phyloP scores from a whole-genome alignment of 2,797 vertebrate species.

The Aplochiton taeniatus region DNA sequence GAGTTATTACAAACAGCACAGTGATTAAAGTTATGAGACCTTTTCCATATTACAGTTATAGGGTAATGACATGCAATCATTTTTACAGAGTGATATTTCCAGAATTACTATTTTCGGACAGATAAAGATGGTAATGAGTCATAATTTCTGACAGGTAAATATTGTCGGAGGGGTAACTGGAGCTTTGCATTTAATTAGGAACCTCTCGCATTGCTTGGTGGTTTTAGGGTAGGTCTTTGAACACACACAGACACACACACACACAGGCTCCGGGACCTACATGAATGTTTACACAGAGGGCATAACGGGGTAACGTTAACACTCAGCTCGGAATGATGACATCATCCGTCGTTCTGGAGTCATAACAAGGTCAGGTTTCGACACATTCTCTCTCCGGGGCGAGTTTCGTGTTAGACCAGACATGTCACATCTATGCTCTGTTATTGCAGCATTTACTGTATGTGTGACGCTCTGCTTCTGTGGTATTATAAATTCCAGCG shows the following conservation, averaged over 20 bases:
- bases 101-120: slow-evolving; percentile 20
- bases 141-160: slow-evolving; percentile 29
- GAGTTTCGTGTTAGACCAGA: slow-evolving; percentile 10
- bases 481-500: too few relatives aligned
- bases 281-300: slow-evolving; percentile 21
- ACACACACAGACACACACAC: slow-evolving; percentile 17
- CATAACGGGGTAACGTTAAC: slow-evolving; percentile 18
- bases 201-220: slow-evolving; percentile 20
- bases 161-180: slow-evolving; percentile 23
- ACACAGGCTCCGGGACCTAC: background rate
- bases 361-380: slow-evolving; percentile 16
- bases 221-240: background rate
- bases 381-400: background rate
- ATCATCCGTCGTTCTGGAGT: slow-evolving; percentile 15
- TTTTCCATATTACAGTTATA: slow-evolving; percentile 24
- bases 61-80: slow-evolving; percentile 11
- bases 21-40: slow-evolving; percentile 15
- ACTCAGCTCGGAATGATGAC: slow-evolving; percentile 29
- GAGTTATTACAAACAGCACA: slow-evolving; percentile 15
- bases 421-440: slow-evolving; percentile 1
- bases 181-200: slow-evolving; percentile 19
- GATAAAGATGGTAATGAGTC: slow-evolving; percentile 19
- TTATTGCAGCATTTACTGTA: background rate
- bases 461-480: background rate
- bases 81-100: slow-evolving; percentile 20